These are phyloP conservation scores for Ectobius pallidus DNA, from an alignment of 2,888 invertebrate genomes.

Conservation along the genomic window DNA sequence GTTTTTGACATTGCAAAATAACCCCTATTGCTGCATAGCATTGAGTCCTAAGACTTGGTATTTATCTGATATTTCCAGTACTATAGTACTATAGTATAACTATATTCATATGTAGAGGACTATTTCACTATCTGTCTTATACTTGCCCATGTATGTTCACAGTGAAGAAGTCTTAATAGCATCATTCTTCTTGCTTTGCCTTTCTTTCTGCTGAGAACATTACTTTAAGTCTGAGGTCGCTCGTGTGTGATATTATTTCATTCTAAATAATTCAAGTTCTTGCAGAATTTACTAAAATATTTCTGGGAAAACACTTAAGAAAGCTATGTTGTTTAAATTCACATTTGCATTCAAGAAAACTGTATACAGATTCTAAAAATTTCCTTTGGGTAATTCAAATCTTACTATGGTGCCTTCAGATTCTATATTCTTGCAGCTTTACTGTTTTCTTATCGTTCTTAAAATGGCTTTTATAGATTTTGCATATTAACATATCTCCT, in stretches of 20 bases:
- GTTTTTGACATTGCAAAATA: conserved; percentile 28
- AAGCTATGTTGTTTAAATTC: too few relatives aligned
- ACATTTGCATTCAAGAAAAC: too few relatives aligned
- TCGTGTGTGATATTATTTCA: too few relatives aligned
- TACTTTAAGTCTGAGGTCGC: too few relatives aligned
- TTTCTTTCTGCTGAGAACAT: too few relatives aligned
- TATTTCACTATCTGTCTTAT: conserved; percentile 10
- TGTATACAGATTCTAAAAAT: background rate
- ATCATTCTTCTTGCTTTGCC: too few relatives aligned
- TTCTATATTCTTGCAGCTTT: conserved; percentile 4
- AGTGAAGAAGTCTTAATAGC: conserved; percentile 2
- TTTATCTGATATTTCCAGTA: conserved; percentile 17
- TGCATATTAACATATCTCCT: too few relatives aligned
- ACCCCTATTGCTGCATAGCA: conserved; percentile 28
- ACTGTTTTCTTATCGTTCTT: too few relatives aligned
- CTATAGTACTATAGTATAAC: conserved; percentile 16
- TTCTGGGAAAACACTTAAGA: too few relatives aligned
- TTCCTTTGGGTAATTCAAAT: background rate
- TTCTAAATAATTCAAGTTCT: too few relatives aligned
- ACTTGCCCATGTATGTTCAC: background rate
- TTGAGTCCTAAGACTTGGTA: conserved; percentile 15
- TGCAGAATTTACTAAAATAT: too few relatives aligned
- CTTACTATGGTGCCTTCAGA: conserved; percentile 17
- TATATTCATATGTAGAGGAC: conserved; percentile 18
- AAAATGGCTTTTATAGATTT: too few relatives aligned